Base-by-base conservation (phyloP, 1,140 invertebrate species). In the Aphaenogaster rudis region DNA sequence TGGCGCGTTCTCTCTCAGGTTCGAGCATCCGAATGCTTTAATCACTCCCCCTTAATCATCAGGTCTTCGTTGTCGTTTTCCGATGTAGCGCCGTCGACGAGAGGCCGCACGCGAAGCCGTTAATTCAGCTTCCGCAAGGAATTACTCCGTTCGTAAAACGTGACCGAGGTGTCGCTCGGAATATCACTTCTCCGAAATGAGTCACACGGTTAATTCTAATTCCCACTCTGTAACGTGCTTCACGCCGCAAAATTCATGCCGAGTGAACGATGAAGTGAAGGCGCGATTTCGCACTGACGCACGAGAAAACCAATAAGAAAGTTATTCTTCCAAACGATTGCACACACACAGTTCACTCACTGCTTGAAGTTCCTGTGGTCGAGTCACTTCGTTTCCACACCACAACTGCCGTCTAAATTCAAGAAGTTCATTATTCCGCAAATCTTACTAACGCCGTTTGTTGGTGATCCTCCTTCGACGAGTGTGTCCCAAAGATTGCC, bases 41-140 rank as follows among this genome's bases (percentile, higher is more conserved):
- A 66, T 71, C 71, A 39, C 77, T 21, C 11, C 33, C 80, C 33
- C 66, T 69, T 69, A 17, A 69, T 69, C 66, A 69, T 28, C 45
- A n/a, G 39, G 39, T 57, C 28, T 7, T 61, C 28, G 13, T 72
- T 66, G 63, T 52, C 52, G 42, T 66, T 59, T 52, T 63, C 17
- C 64, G 66, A 21, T n/a, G 74, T 50, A 52, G 5, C 39, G 15
- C 11, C 57, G n/a, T 45, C 59, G 42, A 28, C 17, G 15, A 36
- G 36, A 6, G 42, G 33, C 52, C 28, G 21, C 17, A 13, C 36
- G 52, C 45, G 28, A 45, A n/a, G 42, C 15, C 42, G 82, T 82
- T 90, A 87, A 89, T 89, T 89, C 71, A 33, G 54, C 39, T 36
- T 61, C 74, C 21, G 50, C 81, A 61, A 39, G 88, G 42, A 69